Evolutionary conservation across 2,888 invertebrate species (phyloP).

Genomic region (Cerastoderma edule): DNA sequence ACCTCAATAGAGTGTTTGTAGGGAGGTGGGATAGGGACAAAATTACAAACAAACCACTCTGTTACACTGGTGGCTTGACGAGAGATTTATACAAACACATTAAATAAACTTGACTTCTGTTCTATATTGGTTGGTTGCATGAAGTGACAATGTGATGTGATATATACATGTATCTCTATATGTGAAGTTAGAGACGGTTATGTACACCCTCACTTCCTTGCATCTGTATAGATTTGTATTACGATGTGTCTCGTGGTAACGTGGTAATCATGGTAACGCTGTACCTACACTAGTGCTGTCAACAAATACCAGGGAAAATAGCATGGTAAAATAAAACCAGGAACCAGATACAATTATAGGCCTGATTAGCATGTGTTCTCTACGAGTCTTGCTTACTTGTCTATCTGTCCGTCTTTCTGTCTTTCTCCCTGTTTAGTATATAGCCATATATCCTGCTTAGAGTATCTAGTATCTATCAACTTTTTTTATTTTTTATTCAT

Average conservation of each 20-base stretch:
- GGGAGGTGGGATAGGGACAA: too few relatives aligned
- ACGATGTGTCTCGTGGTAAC: too few relatives aligned
- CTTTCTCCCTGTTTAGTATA: constrained; percentile 2
- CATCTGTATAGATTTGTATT: too few relatives aligned
- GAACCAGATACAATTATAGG: too few relatives aligned
- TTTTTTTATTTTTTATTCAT: too few relatives aligned
- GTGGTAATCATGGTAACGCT: too few relatives aligned
- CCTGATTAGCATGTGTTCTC: constrained; percentile 63
- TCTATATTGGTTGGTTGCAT: constrained; percentile 46
- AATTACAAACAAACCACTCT: too few relatives aligned
- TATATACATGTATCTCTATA: background rate
- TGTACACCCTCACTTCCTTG: too few relatives aligned
- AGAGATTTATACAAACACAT: constrained; percentile 1
- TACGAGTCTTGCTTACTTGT: constrained; percentile 16
- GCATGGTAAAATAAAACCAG: too few relatives aligned
- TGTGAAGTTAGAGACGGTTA: background rate
- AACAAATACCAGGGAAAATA: too few relatives aligned
- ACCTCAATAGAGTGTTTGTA: too few relatives aligned
- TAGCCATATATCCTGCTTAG: constrained; percentile 11
- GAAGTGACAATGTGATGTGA: constrained; percentile 12
- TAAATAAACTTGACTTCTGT: constrained; percentile 24
- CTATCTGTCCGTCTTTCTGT: constrained; percentile 19
- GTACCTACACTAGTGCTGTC: too few relatives aligned
- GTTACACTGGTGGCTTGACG: constrained; percentile 21
- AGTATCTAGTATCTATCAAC: background rate